Evolutionary conservation across 2,797 vertebrate genomes (phyloP), one percentile per base, ranked within the genome.

Genomic region (Dallia pectoralis): DNA sequence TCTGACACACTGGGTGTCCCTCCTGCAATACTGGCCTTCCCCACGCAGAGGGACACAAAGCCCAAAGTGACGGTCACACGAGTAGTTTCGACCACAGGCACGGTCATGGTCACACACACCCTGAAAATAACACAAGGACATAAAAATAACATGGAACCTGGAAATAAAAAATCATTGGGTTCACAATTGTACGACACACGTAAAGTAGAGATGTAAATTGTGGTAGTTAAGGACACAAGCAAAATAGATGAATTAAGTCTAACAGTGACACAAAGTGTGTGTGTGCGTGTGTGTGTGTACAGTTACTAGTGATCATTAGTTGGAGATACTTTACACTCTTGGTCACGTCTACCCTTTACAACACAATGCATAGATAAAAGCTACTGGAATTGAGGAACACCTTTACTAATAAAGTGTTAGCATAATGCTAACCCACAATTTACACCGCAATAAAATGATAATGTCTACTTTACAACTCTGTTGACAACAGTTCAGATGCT

Each of bases 21-120:
- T 91, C 8, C 95, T 86, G 67, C 95, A 96, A 87, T 91, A 95
- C 8, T 93, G 92, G 0, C 94, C 93, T 56, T 84, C 90, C 27
- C 90, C 92, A 6, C 93, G 89, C 0, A 89, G 69, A 4, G 93
- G 91, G 47, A 95, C 92, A 30, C 95, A 96, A 66, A 93, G 83
- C 8, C 93, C 93, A 29, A 96, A 96, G 86, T 96, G 95, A 2
- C 94, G 93, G 67, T 96, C 95, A 0, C 95, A 96, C 65, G 93
- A 95, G 25, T 91, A 91, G 0, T 94, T 94, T 0, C 81, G 90
- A 32, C 90, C 84, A 69, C 95, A 96, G 59, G 82, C 83, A 18
- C 87, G 30, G 86, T 92, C 89, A 0, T 93, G 88, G 67, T 93
- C 87, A 56, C 95, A 96, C 0, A 71, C 22, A 75, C 88, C 14